phyloP scores from a whole-genome alignment of 2,113 vertebrate species.

The Eleginops maclovinus region DNA sequence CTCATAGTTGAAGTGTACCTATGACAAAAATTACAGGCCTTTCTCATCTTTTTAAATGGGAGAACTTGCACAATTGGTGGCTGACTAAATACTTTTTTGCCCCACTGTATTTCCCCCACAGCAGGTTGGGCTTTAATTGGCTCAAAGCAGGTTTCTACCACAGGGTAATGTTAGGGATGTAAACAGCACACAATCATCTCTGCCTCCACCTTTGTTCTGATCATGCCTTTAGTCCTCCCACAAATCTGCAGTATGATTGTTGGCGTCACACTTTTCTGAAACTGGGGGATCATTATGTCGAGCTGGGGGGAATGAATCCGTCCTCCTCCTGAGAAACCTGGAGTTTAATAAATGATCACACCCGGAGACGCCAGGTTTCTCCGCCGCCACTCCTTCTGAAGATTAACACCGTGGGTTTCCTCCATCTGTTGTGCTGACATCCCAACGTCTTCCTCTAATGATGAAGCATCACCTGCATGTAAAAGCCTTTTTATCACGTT shows the following conservation, averaged over 20 bases:
- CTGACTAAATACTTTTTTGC: too few species aligned
- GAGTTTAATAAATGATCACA: not conserved
- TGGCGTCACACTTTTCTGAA: not conserved
- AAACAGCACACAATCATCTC: too few species aligned
- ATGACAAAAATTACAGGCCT: too few species aligned
- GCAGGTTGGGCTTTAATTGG: too few species aligned
- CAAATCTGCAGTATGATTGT: not conserved
- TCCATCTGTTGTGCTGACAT: constrained; percentile 20
- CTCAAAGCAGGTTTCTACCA: too few species aligned
- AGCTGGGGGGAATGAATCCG: not conserved
- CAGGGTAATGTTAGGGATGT: too few species aligned
- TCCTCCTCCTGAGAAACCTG: not conserved
- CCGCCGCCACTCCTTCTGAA: not conserved
- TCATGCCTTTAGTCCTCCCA: not conserved
- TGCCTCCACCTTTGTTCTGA: not conserved
- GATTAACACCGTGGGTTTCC: not conserved
- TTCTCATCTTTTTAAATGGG: too few species aligned
- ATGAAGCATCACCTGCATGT: not conserved
- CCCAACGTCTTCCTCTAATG: not conserved
- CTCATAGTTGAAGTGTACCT: too few species aligned
- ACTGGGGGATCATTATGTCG: not conserved
- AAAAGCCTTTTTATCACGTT: not conserved
- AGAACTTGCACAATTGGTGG: too few species aligned
- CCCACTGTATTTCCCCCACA: too few species aligned
- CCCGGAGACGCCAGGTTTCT: not conserved